Base-by-base conservation (phyloP, 2,888 invertebrate species). In the Schizaphis graminum region DNA sequence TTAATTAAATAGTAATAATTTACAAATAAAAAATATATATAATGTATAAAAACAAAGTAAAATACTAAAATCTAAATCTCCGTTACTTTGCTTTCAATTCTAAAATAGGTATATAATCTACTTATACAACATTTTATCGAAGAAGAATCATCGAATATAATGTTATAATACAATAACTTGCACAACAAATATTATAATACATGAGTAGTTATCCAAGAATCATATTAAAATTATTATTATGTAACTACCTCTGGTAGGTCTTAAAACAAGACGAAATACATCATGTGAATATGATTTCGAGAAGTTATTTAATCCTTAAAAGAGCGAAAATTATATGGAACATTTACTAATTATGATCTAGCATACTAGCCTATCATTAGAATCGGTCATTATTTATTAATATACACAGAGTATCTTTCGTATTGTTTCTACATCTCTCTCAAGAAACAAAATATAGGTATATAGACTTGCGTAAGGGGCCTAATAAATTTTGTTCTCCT, bases 281-380 rank as follows among this genome's bases (percentile, higher is more conserved):
- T 87, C 92, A 88, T 53, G 67, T 67, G 67, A 92, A 88, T 88
- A 88, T 28, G 53, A 92, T 88, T 87, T 10, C 87, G 35, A 67
- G 49, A 53, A 21, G 61, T 61, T 49, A 67, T 67, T 61, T 85
- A 77, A 61, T 86, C 41, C 7, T 24, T 61, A 85, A 87, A 86
- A 88, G 0, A 92, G 77, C 28, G 53, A 49, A 92, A 88, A 92
- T 92, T 92, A 92, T 88, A 88, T 49, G 47, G 86, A 61, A 35
- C 87, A 61, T 86, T 61, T 87, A 87, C 61, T 87, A 92, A 87
- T 92, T 92, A 92, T 61, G 88, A 92, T 91, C 90, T 77, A 77
- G 49, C 88, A 57, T 92, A 41, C 77, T 77, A 91, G 61, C 77
- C 86, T 92, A 88, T 88, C 28, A 88, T 92, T 92, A 87, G 92